phyloP scores from a whole-genome alignment of 1,140 invertebrate genomes.

The Hylaeus volcanicus region DNA sequence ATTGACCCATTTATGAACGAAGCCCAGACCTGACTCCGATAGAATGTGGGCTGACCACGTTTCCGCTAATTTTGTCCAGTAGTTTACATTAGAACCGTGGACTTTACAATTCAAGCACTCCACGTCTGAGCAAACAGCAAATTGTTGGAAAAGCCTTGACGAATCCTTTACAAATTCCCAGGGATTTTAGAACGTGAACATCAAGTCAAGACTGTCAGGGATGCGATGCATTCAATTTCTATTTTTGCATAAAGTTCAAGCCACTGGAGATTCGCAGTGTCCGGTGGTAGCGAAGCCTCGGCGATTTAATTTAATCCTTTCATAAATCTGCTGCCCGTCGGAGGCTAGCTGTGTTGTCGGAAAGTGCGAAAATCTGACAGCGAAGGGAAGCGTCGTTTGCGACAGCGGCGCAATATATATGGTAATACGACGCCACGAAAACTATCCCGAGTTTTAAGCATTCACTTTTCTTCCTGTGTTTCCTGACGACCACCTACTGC shows the following conservation, averaged over 20 bases:
- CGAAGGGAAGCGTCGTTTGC: conserved; percentile 7
- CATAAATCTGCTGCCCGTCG: conserved; percentile 16
- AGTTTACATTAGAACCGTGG: no score
- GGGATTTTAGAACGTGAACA: neutral
- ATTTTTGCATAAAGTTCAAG: neutral
- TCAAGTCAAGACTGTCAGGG: no score
- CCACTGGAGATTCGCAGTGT: neutral
- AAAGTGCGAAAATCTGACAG: conserved; percentile 6
- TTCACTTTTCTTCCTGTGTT: conserved; percentile 11
- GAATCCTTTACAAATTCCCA: no score
- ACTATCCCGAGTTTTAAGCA: neutral
- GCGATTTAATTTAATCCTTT: conserved; percentile 27
- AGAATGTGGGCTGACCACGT: no score
- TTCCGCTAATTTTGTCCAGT: no score
- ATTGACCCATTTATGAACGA: no score
- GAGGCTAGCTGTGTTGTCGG: neutral
- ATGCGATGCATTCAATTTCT: neutral
- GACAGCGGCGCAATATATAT: conserved; percentile 36
- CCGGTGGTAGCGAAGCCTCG: neutral
- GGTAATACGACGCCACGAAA: conserved; percentile 31
- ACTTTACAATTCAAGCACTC: no score
- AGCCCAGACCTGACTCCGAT: no score
- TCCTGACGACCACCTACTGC: conserved; percentile 24
- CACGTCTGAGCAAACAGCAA: no score
- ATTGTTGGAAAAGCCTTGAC: no score